phyloP scores from a whole-genome alignment of 2,888 invertebrate genomes.

The Ischnus inquisitorius region DNA sequence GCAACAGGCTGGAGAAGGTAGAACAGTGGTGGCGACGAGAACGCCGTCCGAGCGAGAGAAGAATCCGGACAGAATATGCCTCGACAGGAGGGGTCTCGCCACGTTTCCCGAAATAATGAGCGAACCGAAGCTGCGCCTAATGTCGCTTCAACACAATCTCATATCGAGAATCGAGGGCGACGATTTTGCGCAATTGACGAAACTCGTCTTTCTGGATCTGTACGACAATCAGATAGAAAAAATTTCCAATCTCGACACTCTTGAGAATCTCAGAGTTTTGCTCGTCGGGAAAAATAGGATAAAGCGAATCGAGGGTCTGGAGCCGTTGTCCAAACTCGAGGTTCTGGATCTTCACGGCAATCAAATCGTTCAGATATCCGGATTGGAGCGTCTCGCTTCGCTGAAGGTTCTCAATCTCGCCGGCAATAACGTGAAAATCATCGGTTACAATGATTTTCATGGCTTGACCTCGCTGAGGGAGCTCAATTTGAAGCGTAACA shows the following conservation, averaged over 20 bases:
- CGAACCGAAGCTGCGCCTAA: constrained; percentile 92
- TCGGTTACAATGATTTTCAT: constrained; percentile 92
- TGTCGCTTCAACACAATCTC: constrained; percentile 97
- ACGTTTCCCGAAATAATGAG: constrained; percentile 93
- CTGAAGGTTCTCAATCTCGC: constrained; percentile 97
- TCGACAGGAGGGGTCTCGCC: constrained; percentile 94
- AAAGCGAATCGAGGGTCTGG: constrained; percentile 92
- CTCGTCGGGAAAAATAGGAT: constrained; percentile 97
- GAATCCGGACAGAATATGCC: constrained; percentile 94
- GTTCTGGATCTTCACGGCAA: constrained; percentile 98
- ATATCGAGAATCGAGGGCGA: constrained; percentile 91
- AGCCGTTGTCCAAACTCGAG: constrained; percentile 91
- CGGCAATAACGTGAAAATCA: constrained; percentile 94
- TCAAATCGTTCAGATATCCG: constrained; percentile 92
- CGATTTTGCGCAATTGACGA: constrained; percentile 87
- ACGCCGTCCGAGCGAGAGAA: constrained; percentile 92
- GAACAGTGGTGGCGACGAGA: constrained; percentile 90
- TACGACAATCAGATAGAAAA: constrained; percentile 98
- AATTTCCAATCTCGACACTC: constrained; percentile 91
- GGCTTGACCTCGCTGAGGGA: constrained; percentile 93
- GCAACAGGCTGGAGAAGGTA: constrained; percentile 88
- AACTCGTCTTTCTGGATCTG: constrained; percentile 96
- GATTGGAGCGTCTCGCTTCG: constrained; percentile 90
- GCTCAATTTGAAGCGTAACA: constrained; percentile 95
- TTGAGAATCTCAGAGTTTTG: constrained; percentile 93